phyloP scores from a whole-genome alignment of 2,113 vertebrate species.

The Hyaena hyaena region DNA sequence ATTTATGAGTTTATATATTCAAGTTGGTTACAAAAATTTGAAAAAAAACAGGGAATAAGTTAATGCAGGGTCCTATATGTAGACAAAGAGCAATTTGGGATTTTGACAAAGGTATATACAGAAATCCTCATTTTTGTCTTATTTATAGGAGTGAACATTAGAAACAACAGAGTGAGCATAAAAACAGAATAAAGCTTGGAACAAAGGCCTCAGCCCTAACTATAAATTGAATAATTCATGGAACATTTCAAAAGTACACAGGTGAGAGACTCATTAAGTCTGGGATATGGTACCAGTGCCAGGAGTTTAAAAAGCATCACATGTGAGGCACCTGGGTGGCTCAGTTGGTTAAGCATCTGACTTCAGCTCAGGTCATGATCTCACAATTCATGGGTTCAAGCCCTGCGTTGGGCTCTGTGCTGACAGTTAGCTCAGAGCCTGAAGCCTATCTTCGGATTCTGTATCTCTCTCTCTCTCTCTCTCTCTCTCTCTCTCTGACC shows the following conservation, averaged over 20 bases:
- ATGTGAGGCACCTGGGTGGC: no score
- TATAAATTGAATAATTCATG: neutral
- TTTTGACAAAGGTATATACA: neutral
- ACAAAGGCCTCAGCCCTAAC: neutral
- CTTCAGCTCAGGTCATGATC: no score
- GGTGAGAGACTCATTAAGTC: no score
- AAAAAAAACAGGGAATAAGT: neutral
- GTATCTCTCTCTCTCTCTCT: no score
- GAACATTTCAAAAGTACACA: neutral
- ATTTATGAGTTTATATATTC: neutral
- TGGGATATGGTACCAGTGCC: accelerated
- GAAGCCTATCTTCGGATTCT: no score
- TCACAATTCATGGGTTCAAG: no score
- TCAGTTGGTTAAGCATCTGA: no score
- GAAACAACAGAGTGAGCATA: neutral
- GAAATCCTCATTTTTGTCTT: neutral
- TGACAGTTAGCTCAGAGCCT: no score
- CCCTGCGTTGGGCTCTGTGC: no score
- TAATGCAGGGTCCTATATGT: neutral
- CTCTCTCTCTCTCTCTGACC: no score
- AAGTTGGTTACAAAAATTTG: neutral
- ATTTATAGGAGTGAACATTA: neutral
- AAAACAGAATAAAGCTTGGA: neutral
- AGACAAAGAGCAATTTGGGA: neutral
- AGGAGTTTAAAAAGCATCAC: neutral